Percentiles rank a stretch among this genome's conserved stretches.
Conservation (phyloP, 2,888 invertebrate species). For the Parochlus steinenii region DNA sequence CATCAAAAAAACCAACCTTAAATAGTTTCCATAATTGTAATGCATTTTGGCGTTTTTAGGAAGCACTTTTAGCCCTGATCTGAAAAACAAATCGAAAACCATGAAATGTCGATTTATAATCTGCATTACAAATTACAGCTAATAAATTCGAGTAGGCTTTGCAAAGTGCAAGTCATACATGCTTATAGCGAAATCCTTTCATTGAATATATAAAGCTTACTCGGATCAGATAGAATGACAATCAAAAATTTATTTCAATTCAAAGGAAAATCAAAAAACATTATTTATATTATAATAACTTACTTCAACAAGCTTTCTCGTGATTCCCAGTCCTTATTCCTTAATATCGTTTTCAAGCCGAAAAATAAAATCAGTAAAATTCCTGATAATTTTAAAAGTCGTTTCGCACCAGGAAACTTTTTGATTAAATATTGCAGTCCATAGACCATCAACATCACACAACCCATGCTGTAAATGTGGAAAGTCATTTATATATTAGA, state of each 20-base stretch:
- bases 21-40: conserved; percentile 77
- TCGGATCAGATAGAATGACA: background rate
- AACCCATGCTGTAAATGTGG: conserved; percentile 49
- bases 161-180: no score
- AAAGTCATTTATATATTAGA: no score
- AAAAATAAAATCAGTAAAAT: conserved; percentile 42
- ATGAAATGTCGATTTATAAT: background rate
- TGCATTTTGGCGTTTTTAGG: conserved; percentile 83
- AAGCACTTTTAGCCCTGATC: conserved; percentile 59
- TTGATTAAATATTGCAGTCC: conserved; percentile 53
- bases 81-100: conserved; percentile 28
- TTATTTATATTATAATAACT: conserved; percentile 15
- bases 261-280: background rate
- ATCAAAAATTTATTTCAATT: background rate
- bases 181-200: no score
- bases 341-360: conserved; percentile 45
- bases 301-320: conserved; percentile 62
- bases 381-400: conserved; percentile 34
- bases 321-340: conserved; percentile 64
- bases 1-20: no score
- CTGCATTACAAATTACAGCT: no score
- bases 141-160: no score
- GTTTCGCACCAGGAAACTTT: conserved; percentile 26
- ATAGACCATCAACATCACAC: conserved; percentile 57
- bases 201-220: background rate